Evolutionary conservation across 37 sponge, comb jelly and placozoan genomes (phyloP).

Genomic region (Geodia barretti): DNA sequence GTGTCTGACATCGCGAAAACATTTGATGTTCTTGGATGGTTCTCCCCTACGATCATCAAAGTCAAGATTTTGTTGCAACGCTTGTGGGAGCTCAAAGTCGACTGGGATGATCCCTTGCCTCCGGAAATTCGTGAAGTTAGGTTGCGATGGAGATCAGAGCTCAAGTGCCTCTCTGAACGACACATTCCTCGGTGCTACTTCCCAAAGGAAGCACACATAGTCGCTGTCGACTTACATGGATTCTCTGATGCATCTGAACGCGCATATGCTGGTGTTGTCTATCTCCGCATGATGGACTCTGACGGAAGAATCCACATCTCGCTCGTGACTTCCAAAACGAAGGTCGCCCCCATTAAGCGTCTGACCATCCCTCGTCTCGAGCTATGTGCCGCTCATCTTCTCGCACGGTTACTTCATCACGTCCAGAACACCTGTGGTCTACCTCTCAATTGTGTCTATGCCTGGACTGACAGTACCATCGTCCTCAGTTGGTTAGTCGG

Average conservation of each 20-base stretch:
- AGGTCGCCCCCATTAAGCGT: slow-evolving; percentile 37
- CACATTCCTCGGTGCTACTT: slow-evolving; percentile 24
- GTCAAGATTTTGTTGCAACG: slow-evolving; percentile 30
- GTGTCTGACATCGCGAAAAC: slow-evolving; percentile 34
- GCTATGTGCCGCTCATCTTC: slow-evolving; percentile 32
- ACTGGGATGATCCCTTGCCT: slow-evolving; percentile 35
- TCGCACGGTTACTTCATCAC: slow-evolving; percentile 21
- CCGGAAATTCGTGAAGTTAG: slow-evolving; percentile 3
- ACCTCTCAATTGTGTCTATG: not conserved
- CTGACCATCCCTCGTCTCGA: slow-evolving; percentile 38
- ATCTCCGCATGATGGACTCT: slow-evolving; percentile 17
- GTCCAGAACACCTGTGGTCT: not conserved
- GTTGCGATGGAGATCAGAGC: slow-evolving; percentile 34
- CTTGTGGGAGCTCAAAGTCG: slow-evolving; percentile 24
- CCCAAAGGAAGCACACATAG: not conserved
- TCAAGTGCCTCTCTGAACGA: not conserved
- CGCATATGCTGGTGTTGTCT: slow-evolving; percentile 34
- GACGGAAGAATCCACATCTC: slow-evolving; percentile 7
- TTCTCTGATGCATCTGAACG: slow-evolving; percentile 43
- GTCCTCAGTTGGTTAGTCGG: slow-evolving; percentile 30
- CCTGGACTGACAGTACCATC: slow-evolving; percentile 40
- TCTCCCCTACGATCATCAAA: slow-evolving; percentile 33
- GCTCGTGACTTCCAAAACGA: slow-evolving; percentile 21
- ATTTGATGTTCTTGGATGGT: slow-evolving; percentile 42
- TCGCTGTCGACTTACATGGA: slow-evolving; percentile 1